Base-by-base conservation (phyloP, 2,888 invertebrate species). In the Halocaridina rubra region DNA sequence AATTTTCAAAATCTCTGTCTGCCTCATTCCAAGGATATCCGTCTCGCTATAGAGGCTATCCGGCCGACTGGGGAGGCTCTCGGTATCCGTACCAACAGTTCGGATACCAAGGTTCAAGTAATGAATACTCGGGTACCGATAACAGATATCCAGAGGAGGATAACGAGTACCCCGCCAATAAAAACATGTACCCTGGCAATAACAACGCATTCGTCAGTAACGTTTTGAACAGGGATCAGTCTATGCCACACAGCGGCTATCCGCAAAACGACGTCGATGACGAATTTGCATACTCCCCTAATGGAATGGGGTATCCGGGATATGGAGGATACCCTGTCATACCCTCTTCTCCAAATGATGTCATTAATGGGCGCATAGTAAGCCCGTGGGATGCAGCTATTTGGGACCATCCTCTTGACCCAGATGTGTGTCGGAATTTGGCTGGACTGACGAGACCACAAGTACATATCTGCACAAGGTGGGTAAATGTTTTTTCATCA, bases 331-430 rank as follows among this genome's bases (percentile, higher is more conserved):
- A 81, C 75, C 81, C 81, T 29, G 61, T 78, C 46, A 61, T 85
- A 7, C 30, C 29, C 22, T n/a, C 80, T 13, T 85, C 85, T 7
- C 85, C 80, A 13, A 85, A 85, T 19, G 85, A 85, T 22, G 85
- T 85, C 24, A 27, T 85, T 24, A 69, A 80, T 32, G 46, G 72
- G 61, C 59, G 61, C 24, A 61, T 84, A 3, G 75, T 75, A 19
- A 22, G 24, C 13, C 81, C 81, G 5, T 80, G 85, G 85, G 80
- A 85, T n/a, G 85, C 74, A 22, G 39, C 59, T 7, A 33, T 75
- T 13, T 84, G 84, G 85, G 85, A 80, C 32, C 76, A 80, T 22
- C 75, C 80, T 7, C 59, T 85, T 2, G 85, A 85, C 57, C 85
- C 80, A 3, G 61, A 80, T 39, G 80, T 85, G 57, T 85, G 85